Base-by-base conservation (phyloP, 2,888 invertebrate genomes). In the Hecatera dysodea region DNA sequence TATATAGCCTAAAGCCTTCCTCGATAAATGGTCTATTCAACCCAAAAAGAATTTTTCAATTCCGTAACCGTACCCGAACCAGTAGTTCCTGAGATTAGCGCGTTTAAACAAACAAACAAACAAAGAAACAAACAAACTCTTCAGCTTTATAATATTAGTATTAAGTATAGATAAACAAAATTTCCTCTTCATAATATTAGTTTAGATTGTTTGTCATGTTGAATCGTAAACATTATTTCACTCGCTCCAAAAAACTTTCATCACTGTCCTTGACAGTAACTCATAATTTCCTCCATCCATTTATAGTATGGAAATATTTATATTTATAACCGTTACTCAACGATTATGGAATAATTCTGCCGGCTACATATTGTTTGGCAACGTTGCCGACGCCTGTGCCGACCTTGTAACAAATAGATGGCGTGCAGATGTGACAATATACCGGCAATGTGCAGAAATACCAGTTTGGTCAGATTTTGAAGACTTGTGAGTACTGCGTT, bases 381-480 rank as follows among this genome's bases (percentile, higher is more conserved):
- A 83, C 81, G 6, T 5, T 36, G 39, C 76, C 78, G 67, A 69
- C 62, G 69, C 67, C 75, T 75, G 74, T 73, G 75, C 74, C 42
- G 81, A 67, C 83, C 83, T 83, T 83, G 83, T 80, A 78, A 69
- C 75, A 59, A 76, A 83, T 85, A 78, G 71, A 64, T 72, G 78
- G 73, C 85, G 75, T 85, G 81, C 85, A 83, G 83, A 74, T 83
- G 80, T 82, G 75, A 76, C 85, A 73, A 61, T 62, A 53, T 29
- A 6, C 46, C 52, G 57, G 70, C 36, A 55, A 52, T 27, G 42
- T 62, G 70, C 85, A 84, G 78, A 68, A 84, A 69, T 82, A 78
- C 72, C n/a, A 67, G 72, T 73, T 63, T 27, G 74, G 48, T 27
- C 46, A 56, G 62, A 39, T 72, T 79, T 55, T 36, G 42, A 50